phyloP scores from a whole-genome alignment of 2,888 invertebrate species.

The Corythucha ciliata region DNA sequence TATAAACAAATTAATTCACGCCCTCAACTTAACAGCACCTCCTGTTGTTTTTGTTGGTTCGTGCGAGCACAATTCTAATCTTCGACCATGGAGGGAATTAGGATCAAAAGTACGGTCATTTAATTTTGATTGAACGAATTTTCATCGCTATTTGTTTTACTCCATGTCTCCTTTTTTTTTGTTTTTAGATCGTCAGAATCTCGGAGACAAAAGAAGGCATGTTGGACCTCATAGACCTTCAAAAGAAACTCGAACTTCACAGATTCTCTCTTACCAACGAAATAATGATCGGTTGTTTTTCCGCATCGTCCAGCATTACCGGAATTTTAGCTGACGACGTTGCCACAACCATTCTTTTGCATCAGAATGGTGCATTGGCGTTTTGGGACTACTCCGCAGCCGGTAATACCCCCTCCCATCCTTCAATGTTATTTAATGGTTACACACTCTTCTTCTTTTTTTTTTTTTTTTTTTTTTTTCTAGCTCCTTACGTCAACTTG shows the following conservation, averaged over 20 bases:
- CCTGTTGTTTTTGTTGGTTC: constrained; percentile 71
- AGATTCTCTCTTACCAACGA: constrained; percentile 45
- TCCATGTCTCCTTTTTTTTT: constrained; percentile 19
- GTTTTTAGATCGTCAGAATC: constrained; percentile 62
- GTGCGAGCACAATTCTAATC: constrained; percentile 63
- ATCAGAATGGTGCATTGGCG: constrained; percentile 70
- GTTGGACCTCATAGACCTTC: constrained; percentile 67
- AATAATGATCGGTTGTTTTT: constrained; percentile 73
- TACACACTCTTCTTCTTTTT: not conserved
- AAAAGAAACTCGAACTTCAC: constrained; percentile 54
- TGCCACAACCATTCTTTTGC: constrained; percentile 67
- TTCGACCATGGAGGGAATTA: constrained; percentile 73
- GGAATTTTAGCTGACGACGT: constrained; percentile 78
- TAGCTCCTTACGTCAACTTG: constrained; percentile 62
- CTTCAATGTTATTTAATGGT: not conserved
- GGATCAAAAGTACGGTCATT: constrained; percentile 55
- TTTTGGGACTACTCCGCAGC: constrained; percentile 88
- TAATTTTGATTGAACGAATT: not conserved
- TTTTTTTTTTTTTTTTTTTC: constrained; percentile 19
- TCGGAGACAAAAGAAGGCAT: constrained; percentile 69
- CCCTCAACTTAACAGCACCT: constrained; percentile 53
- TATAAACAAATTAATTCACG: constrained; percentile 63
- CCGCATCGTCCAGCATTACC: constrained; percentile 79
- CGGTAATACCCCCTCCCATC: constrained; percentile 42
- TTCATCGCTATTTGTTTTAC: no score